Conservation (phyloP, 2,113 vertebrate species). For the Sialia sialis region DNA sequence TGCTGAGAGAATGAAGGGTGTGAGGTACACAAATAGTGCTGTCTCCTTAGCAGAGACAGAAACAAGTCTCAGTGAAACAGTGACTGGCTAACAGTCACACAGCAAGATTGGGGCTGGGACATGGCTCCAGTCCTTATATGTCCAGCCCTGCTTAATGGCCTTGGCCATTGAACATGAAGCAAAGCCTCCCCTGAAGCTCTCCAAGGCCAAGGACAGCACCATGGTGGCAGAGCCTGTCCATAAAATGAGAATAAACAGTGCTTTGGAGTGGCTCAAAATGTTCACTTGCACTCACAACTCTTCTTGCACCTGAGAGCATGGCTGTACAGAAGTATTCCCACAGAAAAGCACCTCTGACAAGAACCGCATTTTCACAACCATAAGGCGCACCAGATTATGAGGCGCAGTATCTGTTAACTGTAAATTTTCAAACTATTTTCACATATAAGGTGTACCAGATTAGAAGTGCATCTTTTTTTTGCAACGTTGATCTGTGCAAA, state of each 20-base stretch:
- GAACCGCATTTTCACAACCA: too few species aligned
- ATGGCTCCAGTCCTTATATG: neutral
- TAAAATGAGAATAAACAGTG: neutral
- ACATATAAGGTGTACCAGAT: too few species aligned
- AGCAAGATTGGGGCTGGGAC: neutral
- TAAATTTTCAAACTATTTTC: too few species aligned
- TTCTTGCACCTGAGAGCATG: accelerated
- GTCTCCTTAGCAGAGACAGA: neutral
- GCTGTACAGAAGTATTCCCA: neutral
- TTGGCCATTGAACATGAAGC: neutral
- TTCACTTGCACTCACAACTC: neutral
- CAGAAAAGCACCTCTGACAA: neutral
- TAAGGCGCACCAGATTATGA: too few species aligned
- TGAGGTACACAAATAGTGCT: neutral
- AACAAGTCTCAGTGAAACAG: neutral
- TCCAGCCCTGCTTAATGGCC: neutral
- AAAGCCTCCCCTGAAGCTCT: neutral
- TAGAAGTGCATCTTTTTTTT: too few species aligned
- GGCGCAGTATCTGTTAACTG: too few species aligned
- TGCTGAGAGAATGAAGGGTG: neutral
- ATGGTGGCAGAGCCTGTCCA: neutral
- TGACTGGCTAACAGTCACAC: neutral
- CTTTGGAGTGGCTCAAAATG: neutral
- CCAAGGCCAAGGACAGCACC: neutral
- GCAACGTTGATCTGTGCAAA: too few species aligned